Evolutionary conservation across 2,797 vertebrate genomes (phyloP).

Genomic region (Prunella strophiata): DNA sequence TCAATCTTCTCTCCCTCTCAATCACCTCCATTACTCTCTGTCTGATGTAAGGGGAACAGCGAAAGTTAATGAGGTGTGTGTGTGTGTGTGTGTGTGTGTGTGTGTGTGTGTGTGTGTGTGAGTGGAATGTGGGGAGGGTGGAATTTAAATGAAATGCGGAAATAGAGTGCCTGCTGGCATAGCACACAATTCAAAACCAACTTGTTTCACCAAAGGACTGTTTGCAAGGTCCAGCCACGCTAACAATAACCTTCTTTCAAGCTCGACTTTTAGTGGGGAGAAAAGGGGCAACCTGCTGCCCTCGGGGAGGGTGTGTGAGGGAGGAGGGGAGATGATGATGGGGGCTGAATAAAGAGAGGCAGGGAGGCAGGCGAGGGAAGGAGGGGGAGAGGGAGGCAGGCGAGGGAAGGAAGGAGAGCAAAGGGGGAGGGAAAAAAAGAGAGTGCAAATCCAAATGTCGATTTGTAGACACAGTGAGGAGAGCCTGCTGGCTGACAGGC

Average conservation of each 20-base stretch:
- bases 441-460: conserved; percentile 86
- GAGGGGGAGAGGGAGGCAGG: not conserved
- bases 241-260: conserved; percentile 60
- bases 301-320: not conserved
- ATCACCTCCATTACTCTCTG: not conserved
- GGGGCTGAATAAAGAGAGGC: not conserved
- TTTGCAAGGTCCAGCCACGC: not conserved
- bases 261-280: conserved; percentile 69
- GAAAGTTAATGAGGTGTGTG: not conserved
- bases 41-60: not conserved
- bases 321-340: not conserved
- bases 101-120: not conserved
- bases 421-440: conserved; percentile 24
- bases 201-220: conserved; percentile 34
- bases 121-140: too few species aligned
- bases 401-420: not conserved
- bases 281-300: conserved; percentile 47
- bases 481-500: conserved; percentile 88
- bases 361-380: not conserved
- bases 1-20: not conserved
- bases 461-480: conserved; percentile 87
- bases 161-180: not conserved
- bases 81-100: too few species aligned
- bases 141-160: conserved; percentile 25
- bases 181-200: conserved; percentile 52